phyloP scores from a whole-genome alignment of 2,113 vertebrate species.

The Sorex fumeus region DNA sequence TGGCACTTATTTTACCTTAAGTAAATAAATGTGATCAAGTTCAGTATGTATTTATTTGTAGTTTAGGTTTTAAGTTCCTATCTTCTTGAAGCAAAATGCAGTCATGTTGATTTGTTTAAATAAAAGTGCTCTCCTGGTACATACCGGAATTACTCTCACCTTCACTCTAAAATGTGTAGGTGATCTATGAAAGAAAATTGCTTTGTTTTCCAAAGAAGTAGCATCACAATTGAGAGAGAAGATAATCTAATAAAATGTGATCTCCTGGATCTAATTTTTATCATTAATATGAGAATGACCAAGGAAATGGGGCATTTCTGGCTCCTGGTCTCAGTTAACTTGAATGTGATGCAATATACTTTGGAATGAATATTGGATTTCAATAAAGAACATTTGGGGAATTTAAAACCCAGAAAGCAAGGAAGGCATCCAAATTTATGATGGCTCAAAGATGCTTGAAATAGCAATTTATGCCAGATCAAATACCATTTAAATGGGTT shows the following conservation, averaged over 20 bases:
- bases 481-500: conserved; percentile 77
- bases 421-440: conserved; percentile 77
- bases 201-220: conserved; percentile 27
- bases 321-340: conserved; percentile 65
- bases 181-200: conserved; percentile 63
- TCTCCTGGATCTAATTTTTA: conserved; percentile 55
- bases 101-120: conserved; percentile 63
- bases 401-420: conserved; percentile 77
- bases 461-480: conserved; percentile 77
- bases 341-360: conserved; percentile 60
- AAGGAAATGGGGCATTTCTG: not conserved
- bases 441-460: conserved; percentile 75
- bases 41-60: not conserved
- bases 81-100: too few species aligned
- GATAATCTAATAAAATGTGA: conserved; percentile 65
- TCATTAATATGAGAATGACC: conserved; percentile 51
- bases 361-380: conserved; percentile 80
- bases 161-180: conserved; percentile 61
- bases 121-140: conserved; percentile 36
- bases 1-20: conserved; percentile 60
- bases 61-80: too few species aligned
- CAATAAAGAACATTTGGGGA: conserved; percentile 79
- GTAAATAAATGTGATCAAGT: conserved; percentile 62
- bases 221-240: not conserved
- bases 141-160: conserved; percentile 53